These are phyloP conservation scores for Eucera pruinosa DNA, from an alignment of 2,888 invertebrate species.

Conservation along the genomic window DNA sequence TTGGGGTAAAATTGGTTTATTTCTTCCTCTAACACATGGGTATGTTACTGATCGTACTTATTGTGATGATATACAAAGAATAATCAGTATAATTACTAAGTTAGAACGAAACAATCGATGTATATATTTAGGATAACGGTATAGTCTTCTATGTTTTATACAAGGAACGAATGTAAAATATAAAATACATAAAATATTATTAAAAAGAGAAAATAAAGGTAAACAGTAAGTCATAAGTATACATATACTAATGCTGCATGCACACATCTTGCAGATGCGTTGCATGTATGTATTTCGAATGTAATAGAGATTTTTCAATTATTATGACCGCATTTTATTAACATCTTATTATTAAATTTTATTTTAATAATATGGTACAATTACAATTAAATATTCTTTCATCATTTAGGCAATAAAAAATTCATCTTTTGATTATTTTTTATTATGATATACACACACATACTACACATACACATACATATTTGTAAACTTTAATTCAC, in stretches of 20 bases:
- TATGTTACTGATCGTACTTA: constrained; percentile 37
- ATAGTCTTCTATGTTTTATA: constrained; percentile 43
- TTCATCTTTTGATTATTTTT: constrained; percentile 49
- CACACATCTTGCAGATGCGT: constrained; percentile 43
- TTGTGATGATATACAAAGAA: constrained; percentile 8
- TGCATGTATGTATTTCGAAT: constrained; percentile 17
- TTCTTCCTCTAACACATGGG: constrained; percentile 48
- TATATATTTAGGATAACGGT: constrained; percentile 43
- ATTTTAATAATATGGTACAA: constrained; percentile 30
- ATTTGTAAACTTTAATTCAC: constrained; percentile 46
- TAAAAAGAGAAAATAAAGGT: constrained; percentile 17
- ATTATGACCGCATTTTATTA: constrained; percentile 16
- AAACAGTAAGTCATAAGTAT: constrained; percentile 24
- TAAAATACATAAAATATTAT: constrained; percentile 31
- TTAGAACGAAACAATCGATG: constrained; percentile 23
- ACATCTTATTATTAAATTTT: constrained; percentile 18
- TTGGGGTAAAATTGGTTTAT: constrained; percentile 52
- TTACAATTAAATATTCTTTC: constrained; percentile 14
- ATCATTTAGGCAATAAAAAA: constrained; percentile 28
- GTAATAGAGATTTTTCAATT: constrained; percentile 16
- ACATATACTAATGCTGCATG: constrained; percentile 26
- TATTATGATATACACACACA: constrained; percentile 22
- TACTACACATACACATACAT: constrained; percentile 7
- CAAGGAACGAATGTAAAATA: constrained; percentile 16
- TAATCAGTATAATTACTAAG: constrained; percentile 33